Evolutionary conservation across 2,888 invertebrate species (phyloP).

Genomic region (Clivina fossor): DNA sequence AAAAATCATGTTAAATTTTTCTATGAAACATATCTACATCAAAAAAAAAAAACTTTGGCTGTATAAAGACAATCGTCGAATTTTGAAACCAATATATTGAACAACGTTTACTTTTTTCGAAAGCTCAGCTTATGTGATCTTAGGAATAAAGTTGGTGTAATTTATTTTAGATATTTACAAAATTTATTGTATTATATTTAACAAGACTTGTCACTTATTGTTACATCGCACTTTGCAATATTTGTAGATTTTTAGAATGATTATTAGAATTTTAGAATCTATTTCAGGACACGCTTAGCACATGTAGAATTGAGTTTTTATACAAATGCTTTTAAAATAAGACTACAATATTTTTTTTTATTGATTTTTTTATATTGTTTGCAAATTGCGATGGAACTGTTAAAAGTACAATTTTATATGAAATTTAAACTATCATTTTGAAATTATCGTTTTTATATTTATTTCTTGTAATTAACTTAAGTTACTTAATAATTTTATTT

Average conservation of each 20-base stretch:
- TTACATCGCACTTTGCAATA: slow-evolving; percentile 29
- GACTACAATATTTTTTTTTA: too few species aligned
- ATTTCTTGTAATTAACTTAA: neutral
- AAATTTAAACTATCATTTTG: too few species aligned
- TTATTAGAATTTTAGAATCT: neutral
- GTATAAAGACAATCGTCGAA: slow-evolving; percentile 12
- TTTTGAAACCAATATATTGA: slow-evolving; percentile 8
- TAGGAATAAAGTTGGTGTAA: neutral
- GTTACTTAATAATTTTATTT: neutral
- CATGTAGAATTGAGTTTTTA: too few species aligned
- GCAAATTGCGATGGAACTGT: too few species aligned
- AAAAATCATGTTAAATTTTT: neutral
- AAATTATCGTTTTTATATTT: neutral
- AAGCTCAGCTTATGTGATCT: slow-evolving; percentile 4
- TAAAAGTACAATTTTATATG: too few species aligned
- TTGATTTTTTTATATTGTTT: too few species aligned
- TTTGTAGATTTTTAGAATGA: neutral
- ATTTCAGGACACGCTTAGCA: too few species aligned
- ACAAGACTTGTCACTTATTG: too few species aligned
- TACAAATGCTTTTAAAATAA: too few species aligned
- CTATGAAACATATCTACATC: slow-evolving; percentile 2
- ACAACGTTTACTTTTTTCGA: too few species aligned
- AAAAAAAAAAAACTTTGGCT: neutral
- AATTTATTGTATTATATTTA: too few species aligned
- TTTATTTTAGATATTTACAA: neutral